These are phyloP conservation scores for Tethea ocularis DNA, from an alignment of 2,888 invertebrate species.

Conservation along the genomic window DNA sequence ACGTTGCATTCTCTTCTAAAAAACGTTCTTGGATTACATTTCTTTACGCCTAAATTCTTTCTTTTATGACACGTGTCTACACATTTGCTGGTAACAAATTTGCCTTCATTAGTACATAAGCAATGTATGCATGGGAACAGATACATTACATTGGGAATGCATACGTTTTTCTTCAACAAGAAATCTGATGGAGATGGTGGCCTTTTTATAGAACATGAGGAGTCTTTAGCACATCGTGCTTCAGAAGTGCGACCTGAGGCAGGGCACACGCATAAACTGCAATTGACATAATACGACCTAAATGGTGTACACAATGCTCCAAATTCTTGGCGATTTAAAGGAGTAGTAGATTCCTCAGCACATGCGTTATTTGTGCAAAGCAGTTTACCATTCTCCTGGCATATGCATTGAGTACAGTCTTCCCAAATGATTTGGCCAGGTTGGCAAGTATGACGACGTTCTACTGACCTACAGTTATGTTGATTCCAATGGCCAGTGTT, in stretches of 20 bases:
- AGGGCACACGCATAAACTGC: conserved; percentile 69
- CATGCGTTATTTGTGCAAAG: conserved; percentile 57
- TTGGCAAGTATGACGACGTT: conserved; percentile 50
- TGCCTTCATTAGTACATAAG: conserved; percentile 62
- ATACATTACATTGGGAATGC: conserved; percentile 73
- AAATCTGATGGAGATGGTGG: conserved; percentile 26
- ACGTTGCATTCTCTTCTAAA: conserved; percentile 64
- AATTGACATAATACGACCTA: conserved; percentile 66
- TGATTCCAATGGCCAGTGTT: conserved; percentile 57
- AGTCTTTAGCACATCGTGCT: conserved; percentile 64
- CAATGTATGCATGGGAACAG: conserved; percentile 69
- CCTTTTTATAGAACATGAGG: conserved; percentile 51
- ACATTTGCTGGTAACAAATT: conserved; percentile 61
- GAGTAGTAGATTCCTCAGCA: conserved; percentile 28
- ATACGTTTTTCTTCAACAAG: conserved; percentile 38
- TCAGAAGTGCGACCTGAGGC: conserved; percentile 60
- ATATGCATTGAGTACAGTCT: conserved; percentile 68
- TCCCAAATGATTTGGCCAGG: conserved; percentile 64
- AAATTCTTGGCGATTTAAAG: conserved; percentile 9
- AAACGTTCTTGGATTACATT: conserved; percentile 59
- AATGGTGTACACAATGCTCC: conserved; percentile 60
- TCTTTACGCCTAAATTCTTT: conserved; percentile 24
- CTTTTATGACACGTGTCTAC: conserved; percentile 55
- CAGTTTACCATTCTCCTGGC: conserved; percentile 59
- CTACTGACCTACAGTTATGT: conserved; percentile 47